Base-by-base conservation (phyloP, 2,113 vertebrate genomes). In the Eudyptes chrysolophus region DNA sequence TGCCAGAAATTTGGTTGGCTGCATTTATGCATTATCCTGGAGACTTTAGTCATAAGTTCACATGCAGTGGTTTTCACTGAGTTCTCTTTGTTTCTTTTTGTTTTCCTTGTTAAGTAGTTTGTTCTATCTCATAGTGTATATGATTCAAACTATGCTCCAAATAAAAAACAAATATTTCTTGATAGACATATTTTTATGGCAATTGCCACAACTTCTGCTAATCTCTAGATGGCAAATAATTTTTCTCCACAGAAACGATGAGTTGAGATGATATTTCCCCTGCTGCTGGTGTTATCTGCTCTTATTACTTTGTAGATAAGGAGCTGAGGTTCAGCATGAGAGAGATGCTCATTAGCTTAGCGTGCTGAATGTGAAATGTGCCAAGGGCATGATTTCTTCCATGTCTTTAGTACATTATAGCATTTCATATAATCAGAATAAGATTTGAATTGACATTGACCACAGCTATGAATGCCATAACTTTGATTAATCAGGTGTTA, bases 351-450 rank as follows among this genome's bases (percentile, higher is more conserved):
- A 29, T 69, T 85, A 61, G 18, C 24, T 82, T 54, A n/a, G 32
- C 40, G 6, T 80, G 16, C 46, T 78, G 42, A 60, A 52, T 2
- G 5, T 52, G 26, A 68, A 81, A 64, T 1, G 0, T 1, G 0
- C 12, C 24, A 70, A 86, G 13, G 15, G 17, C 10, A 34, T 51
- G 11, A 13, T 55, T 75, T 93, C 49, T 85, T 25, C 11, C 7
- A 22, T 11, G 21, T 54, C 54, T 81, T 77, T 25, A 60, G 18
- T 32, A 51, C 11, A 12, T 77, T 69, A 6, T n/a, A 62, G 8
- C 13, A 26, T 62, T 95, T 86, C 13, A 25, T 66, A 19, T 40
- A 51, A 52, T 30, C 27, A 77, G 52, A 89, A 46, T 42, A 78
- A 72, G 17, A 8, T 16, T 87, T 92, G 30, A 76, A 22, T 62